phyloP scores from a whole-genome alignment of 2,113 vertebrate species.

The Pedionomus torquatus region DNA sequence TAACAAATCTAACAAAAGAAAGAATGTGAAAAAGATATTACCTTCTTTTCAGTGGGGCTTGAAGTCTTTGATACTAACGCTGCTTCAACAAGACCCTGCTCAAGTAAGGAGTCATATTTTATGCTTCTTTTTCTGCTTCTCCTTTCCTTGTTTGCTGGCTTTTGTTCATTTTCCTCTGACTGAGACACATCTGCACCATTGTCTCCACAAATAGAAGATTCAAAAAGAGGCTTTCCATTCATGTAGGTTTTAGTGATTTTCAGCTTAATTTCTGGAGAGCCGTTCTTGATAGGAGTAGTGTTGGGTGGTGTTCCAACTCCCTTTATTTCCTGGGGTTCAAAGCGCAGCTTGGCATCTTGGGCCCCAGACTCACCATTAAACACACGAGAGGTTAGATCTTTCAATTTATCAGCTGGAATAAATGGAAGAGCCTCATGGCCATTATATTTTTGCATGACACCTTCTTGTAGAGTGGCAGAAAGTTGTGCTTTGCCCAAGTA shows the following conservation, averaged over 20 bases:
- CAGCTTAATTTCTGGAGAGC: conserved; percentile 88
- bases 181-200: conserved; percentile 73
- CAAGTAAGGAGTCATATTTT: conserved; percentile 76
- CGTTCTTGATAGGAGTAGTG: conserved; percentile 82
- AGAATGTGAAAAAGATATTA: not conserved
- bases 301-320: conserved; percentile 81
- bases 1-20: not conserved
- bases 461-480: conserved; percentile 86
- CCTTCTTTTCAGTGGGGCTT: conserved; percentile 73
- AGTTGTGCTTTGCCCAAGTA: conserved; percentile 90
- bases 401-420: conserved; percentile 84
- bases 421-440: conserved; percentile 83
- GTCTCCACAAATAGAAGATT: conserved; percentile 85
- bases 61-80: conserved; percentile 64
- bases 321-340: conserved; percentile 82
- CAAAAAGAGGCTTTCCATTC: conserved; percentile 85
- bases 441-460: conserved; percentile 88
- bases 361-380: conserved; percentile 90
- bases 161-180: conserved; percentile 71
- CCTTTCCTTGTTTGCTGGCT: conserved; percentile 75
- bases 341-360: conserved; percentile 80
- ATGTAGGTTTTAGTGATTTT: conserved; percentile 91
- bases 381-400: conserved; percentile 91
- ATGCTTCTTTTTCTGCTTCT: conserved; percentile 80
- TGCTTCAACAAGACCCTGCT: conserved; percentile 72